Conservation (phyloP, 2,888 invertebrate genomes). For the Tyria jacobaeae region DNA sequence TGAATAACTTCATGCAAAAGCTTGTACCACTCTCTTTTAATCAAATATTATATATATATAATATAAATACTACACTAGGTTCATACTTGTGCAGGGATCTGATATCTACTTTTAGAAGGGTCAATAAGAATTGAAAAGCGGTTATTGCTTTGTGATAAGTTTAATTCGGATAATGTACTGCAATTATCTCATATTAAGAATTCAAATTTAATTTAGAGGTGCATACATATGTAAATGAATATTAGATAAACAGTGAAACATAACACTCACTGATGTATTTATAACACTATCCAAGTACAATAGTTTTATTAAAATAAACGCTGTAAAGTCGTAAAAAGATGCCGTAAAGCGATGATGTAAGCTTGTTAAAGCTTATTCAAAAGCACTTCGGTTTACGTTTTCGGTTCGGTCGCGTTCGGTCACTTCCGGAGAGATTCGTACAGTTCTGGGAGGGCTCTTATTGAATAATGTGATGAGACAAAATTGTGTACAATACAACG, state of each 20-base stretch:
- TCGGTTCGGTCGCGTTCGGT: constrained; percentile 55
- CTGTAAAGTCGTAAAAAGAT: constrained; percentile 36
- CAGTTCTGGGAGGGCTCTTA: constrained; percentile 69
- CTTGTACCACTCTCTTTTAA: constrained; percentile 25
- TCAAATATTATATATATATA: constrained; percentile 25
- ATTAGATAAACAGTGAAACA: not conserved
- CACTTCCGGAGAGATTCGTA: constrained; percentile 60
- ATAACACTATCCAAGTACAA: constrained; percentile 34
- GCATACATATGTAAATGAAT: not conserved
- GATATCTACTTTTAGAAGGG: constrained; percentile 18
- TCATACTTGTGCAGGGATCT: constrained; percentile 22
- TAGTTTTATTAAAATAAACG: constrained; percentile 47
- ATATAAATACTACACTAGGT: too few relatives aligned
- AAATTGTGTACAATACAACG: constrained; percentile 69
- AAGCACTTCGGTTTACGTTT: constrained; percentile 57
- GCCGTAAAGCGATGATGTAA: constrained; percentile 46
- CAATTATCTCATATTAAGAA: not conserved
- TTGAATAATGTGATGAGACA: constrained; percentile 70
- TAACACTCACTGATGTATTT: constrained; percentile 3
- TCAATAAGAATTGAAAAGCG: constrained; percentile 4
- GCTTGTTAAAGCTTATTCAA: constrained; percentile 62
- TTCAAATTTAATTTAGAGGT: not conserved
- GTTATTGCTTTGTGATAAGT: constrained; percentile 14
- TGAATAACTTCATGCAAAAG: constrained; percentile 26
- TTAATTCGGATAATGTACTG: constrained; percentile 1